Evolutionary conservation across 2,113 vertebrate genomes (phyloP).

Genomic region (Sisor rabdophorus): DNA sequence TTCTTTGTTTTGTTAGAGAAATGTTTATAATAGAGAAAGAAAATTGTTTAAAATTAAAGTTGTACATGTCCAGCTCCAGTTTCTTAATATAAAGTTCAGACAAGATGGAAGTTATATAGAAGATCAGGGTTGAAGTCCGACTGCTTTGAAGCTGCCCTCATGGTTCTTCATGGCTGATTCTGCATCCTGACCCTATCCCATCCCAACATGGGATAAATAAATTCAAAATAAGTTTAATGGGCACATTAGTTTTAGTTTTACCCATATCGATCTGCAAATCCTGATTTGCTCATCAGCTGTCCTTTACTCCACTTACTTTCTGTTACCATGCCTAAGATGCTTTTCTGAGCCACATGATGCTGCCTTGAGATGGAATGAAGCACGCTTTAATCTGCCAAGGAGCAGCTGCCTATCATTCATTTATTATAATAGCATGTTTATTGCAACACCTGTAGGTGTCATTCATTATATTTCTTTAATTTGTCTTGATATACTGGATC

Average conservation of each 20-base stretch:
- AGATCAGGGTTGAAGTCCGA: no score
- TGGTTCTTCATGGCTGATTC: no score
- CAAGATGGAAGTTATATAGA: no score
- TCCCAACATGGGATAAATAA: no score
- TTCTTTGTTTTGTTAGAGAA: background rate
- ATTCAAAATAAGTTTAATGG: no score
- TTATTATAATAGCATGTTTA: background rate
- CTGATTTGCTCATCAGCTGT: background rate
- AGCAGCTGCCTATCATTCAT: background rate
- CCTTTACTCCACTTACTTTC: constrained; percentile 7
- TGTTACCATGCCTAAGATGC: background rate
- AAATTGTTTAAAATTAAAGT: background rate
- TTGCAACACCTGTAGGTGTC: background rate
- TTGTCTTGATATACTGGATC: constrained; percentile 28
- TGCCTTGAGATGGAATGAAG: background rate
- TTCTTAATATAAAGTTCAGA: background rate
- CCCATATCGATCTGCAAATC: background rate
- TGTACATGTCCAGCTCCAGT: background rate
- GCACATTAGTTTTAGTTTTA: constrained; percentile 24
- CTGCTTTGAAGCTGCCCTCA: no score
- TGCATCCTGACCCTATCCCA: no score
- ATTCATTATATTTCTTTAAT: background rate
- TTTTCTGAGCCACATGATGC: constrained; percentile 4
- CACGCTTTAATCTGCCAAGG: background rate
- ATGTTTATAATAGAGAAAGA: background rate